phyloP scores from a whole-genome alignment of 2,797 vertebrate species.

The Malurus splendens region DNA sequence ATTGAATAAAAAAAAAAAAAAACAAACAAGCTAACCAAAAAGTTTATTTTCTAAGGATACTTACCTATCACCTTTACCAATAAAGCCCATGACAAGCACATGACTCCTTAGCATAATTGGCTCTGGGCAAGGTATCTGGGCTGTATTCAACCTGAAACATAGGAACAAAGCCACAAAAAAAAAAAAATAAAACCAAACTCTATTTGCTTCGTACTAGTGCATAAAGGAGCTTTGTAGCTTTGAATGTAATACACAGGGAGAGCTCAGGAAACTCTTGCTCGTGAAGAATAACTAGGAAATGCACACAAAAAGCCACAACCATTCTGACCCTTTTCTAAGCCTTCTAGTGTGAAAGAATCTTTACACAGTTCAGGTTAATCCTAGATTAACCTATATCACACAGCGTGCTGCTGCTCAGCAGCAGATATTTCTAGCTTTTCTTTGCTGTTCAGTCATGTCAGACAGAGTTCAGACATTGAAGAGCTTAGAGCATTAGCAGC shows the following conservation, averaged over 20 bases:
- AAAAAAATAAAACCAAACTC: neutral
- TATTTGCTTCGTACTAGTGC: neutral
- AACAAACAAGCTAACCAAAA: neutral
- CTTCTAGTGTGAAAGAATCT: neutral
- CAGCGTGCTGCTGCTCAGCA: neutral
- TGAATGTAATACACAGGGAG: neutral
- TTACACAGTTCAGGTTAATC: conserved; percentile 8
- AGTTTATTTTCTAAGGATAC: conserved; percentile 21
- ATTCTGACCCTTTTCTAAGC: neutral
- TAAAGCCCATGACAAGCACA: conserved; percentile 92
- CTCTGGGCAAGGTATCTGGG: conserved; percentile 87
- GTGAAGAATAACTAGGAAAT: neutral
- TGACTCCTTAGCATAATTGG: conserved; percentile 90
- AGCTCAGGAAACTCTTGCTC: neutral
- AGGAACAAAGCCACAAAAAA: neutral
- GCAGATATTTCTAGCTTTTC: neutral
- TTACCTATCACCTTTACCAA: conserved; percentile 89
- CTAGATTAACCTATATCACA: neutral
- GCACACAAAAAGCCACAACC: neutral
- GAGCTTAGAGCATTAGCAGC: neutral
- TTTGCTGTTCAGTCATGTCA: neutral
- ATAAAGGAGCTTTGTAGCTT: neutral
- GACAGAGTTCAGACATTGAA: neutral
- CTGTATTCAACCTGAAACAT: conserved; percentile 80
- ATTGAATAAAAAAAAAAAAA: rapidly evolving